Evolutionary conservation across 2,797 vertebrate species (phyloP), one percentile per base, ranked within the genome.

Genomic region (Pygocentrus nattereri): DNA sequence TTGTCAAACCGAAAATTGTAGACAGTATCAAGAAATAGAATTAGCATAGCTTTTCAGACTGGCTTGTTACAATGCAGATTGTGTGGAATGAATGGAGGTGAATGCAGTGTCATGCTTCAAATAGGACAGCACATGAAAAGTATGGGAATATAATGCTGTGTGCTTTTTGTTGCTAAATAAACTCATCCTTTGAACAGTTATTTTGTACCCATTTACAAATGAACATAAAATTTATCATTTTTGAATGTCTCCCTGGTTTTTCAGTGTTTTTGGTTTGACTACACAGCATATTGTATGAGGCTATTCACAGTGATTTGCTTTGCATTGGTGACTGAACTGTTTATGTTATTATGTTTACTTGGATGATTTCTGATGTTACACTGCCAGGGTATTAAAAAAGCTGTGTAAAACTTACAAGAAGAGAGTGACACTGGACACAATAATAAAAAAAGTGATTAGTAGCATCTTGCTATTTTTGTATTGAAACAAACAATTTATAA

Each of bases 271-370:
- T 70, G 3, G 3, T 27, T 70, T 27, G 2, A 27, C 23, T 47
- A 69, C 44, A 23, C 16, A 27, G 13, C 30, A 25, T 11, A 50
- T 49, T 18, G 4, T 72, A 5, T 13, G 1, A 25, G 49, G 19
- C 49, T 54, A 58, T 58, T 25, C 1, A 23, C 34, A n/a, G 18
- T 30, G 16, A 31, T 54, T 72, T 54, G 47, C 44, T 59, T 49
- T 56, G 27, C 27, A 23, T 58, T 41, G 52, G 15, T 56, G 52
- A 74, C 34, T 73, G 50, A 73, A n/a, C 52, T 58, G 52, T n/a
- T n/a, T n/a, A n/a, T n/a, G n/a, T 74, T 56, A 58, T 74, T 52
- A 74, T 74, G 52, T 74, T 74, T 74, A 74, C 52, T 58, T 74
- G 21, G 52, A 72, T 30, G 16, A 18, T 72, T 50, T 72, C 16